phyloP scores from a whole-genome alignment of 2,113 vertebrate species.

The Gadus chalcogrammus region DNA sequence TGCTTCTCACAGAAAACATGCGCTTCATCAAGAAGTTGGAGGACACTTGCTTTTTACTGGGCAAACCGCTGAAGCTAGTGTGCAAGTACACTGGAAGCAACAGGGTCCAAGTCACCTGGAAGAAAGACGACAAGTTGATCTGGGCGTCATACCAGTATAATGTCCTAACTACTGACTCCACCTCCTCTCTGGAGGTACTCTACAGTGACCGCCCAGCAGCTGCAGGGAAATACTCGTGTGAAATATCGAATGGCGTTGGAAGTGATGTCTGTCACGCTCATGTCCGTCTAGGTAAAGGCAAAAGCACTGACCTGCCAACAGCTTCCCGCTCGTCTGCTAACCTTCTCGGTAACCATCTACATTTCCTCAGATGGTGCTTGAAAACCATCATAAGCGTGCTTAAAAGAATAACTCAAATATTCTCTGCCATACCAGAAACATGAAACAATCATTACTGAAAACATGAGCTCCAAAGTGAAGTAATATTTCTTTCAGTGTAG shows the following conservation, averaged over 20 bases:
- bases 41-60: slow-evolving; percentile 66
- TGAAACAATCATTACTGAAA: too few relatives aligned
- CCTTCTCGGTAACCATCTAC: background rate
- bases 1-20: slow-evolving; percentile 50
- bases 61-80: slow-evolving; percentile 48
- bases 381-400: slow-evolving; percentile 9
- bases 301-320: slow-evolving; percentile 32
- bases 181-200: slow-evolving; percentile 80
- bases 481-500: too few relatives aligned
- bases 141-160: slow-evolving; percentile 69
- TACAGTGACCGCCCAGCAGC: slow-evolving; percentile 71
- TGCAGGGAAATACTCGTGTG: slow-evolving; percentile 81
- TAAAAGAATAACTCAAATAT: too few relatives aligned
- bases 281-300: slow-evolving; percentile 69
- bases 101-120: slow-evolving; percentile 78
- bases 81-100: slow-evolving; percentile 74
- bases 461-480: too few relatives aligned
- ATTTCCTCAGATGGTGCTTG: slow-evolving; percentile 23
- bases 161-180: slow-evolving; percentile 67
- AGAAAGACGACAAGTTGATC: slow-evolving; percentile 80
- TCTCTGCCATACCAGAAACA: too few relatives aligned
- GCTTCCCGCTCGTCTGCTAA: slow-evolving; percentile 2
- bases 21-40: slow-evolving; percentile 77
- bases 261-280: slow-evolving; percentile 79
- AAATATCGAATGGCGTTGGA: slow-evolving; percentile 83